Evolutionary conservation across 1,140 invertebrate genomes (phyloP).

Genomic region (Thaumatotibia leucotreta): DNA sequence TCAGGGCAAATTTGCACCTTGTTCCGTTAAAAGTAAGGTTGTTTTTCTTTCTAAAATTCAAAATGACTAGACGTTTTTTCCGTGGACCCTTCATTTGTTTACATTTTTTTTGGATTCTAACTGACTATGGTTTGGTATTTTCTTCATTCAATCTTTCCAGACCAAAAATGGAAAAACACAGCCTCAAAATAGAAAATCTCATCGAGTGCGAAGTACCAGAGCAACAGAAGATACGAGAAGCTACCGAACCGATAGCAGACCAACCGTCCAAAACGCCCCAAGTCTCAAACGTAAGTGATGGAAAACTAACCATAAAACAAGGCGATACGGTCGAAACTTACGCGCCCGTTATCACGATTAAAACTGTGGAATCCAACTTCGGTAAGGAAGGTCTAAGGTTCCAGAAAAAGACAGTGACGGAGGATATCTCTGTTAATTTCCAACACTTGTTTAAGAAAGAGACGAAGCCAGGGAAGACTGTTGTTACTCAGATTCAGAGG

Average conservation of each 20-base stretch:
- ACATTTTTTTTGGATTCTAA: too few species aligned
- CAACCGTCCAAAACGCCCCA: too few species aligned
- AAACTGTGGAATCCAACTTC: constrained; percentile 45
- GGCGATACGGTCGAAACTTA: neutral
- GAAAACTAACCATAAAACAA: neutral
- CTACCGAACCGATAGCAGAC: neutral
- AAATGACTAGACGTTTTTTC: too few species aligned
- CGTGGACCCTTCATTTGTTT: too few species aligned
- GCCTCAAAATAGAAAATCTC: constrained; percentile 11
- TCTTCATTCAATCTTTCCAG: too few species aligned
- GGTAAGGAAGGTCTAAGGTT: constrained; percentile 52
- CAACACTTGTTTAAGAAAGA: constrained; percentile 63
- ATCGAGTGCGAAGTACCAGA: constrained; percentile 45
- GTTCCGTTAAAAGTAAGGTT: too few species aligned
- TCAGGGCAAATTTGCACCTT: too few species aligned
- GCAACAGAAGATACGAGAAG: constrained; percentile 36
- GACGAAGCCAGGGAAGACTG: constrained; percentile 44
- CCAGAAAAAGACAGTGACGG: constrained; percentile 51
- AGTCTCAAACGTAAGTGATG: constrained; percentile 15
- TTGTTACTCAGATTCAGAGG: constrained; percentile 45
- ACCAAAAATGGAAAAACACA: constrained; percentile 17
- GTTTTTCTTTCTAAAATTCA: too few species aligned
- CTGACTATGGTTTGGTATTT: too few species aligned
- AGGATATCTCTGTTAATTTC: constrained; percentile 59
- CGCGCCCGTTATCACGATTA: constrained; percentile 51